Evolutionary conservation across 2,888 invertebrate genomes (phyloP), one percentile per base, ranked within the genome.

Genomic region (Lypha dubia): DNA sequence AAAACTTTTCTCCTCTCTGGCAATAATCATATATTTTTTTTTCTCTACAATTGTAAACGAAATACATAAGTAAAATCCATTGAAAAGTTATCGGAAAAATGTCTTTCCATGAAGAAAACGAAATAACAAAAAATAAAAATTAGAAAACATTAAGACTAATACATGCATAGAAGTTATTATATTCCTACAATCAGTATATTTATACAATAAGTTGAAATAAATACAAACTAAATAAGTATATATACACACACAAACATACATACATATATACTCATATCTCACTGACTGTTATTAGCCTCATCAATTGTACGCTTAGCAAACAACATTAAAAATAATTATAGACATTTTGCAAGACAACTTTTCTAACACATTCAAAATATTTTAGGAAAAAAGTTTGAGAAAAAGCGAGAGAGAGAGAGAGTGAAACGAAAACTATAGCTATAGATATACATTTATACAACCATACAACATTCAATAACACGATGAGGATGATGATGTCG

Each of bases 251-350:
- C 38, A 58, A n/a, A 41, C 8, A 28, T 28, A 41, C 17, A 35
- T 46, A 38, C 6, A 51, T 13, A 38, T 63, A 58, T 44, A 67
- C 75, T 84, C 84, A 80, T 84, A 84, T 84, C 84, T 84, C 84
- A 84, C 75, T 79, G 84, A 76, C 84, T 84, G 76, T 85, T 86
- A 84, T 86, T 86, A 71, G 83, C 80, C 79, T 75, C 86, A 86
- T 86, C 84, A 83, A 86, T 84, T 86, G 84, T 84, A 73, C 84
- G 81, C 82, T 83, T 84, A 82, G 83, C 81, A 86, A 86, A 86
- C 79, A 84, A 84, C 84, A 86, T 84, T 82, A 84, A 84, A 86
- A 84, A 84, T 84, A 84, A 84, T 86, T 86, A 82, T 79, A 86
- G 84, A 84, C 79, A 80, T 84, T 84, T 73, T 76, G 79, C 76